Percentiles rank a stretch among this genome's conserved stretches.
These are phyloP conservation scores for Pempheris klunzingeri DNA, from an alignment of 2,797 vertebrate genomes.

Conservation along the genomic window DNA sequence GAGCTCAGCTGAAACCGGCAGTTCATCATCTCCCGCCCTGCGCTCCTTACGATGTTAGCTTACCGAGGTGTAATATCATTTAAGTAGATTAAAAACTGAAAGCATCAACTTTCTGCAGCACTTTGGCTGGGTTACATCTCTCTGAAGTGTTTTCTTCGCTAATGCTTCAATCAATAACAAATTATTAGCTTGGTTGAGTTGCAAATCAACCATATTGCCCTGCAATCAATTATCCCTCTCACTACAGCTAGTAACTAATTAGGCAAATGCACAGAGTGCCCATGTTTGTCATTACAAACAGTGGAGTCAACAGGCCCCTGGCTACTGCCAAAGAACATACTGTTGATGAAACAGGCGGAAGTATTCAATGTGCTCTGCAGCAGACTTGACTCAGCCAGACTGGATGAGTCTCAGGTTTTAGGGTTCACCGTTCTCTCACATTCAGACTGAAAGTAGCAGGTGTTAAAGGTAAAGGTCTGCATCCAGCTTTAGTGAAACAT, in stretches of 20 bases:
- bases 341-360: constrained; percentile 54
- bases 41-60: constrained; percentile 62
- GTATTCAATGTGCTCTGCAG: constrained; percentile 17
- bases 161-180: constrained; percentile 83
- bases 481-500: neutral
- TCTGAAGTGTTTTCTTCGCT: constrained; percentile 62
- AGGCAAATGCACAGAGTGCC: constrained; percentile 67
- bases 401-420: constrained; percentile 4
- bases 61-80: constrained; percentile 70
- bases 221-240: constrained; percentile 77
- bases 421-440: neutral
- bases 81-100: constrained; percentile 72
- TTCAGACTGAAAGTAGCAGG: neutral
- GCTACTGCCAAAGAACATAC: constrained; percentile 40
- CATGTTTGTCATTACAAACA: constrained; percentile 63
- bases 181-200: constrained; percentile 85
- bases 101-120: constrained; percentile 63
- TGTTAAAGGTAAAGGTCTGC: neutral
- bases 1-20: constrained; percentile 56
- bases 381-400: constrained; percentile 1
- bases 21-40: constrained; percentile 66
- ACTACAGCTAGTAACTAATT: constrained; percentile 76
- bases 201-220: constrained; percentile 79
- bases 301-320: constrained; percentile 54
- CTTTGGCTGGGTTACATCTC: constrained; percentile 57